Conservation (phyloP, 2,797 vertebrate species). For the Girardinus metallicus region DNA sequence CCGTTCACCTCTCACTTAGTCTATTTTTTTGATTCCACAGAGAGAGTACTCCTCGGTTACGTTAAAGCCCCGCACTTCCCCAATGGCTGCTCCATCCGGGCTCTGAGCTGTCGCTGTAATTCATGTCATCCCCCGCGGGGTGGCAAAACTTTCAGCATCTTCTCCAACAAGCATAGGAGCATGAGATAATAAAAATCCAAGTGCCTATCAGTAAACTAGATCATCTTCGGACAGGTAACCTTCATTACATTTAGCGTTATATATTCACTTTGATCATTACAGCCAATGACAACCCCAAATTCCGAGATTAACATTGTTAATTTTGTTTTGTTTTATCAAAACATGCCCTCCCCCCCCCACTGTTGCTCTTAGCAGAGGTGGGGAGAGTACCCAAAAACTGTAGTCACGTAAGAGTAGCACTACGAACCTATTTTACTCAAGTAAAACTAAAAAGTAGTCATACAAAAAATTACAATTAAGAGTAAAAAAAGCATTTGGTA, state of each 20-base stretch:
- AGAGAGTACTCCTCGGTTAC: slow-evolving; percentile 70
- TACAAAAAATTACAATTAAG: too few species aligned
- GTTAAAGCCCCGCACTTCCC: slow-evolving; percentile 81
- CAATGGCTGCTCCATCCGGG: slow-evolving; percentile 85
- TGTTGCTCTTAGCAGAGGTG: not conserved
- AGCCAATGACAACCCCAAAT: not conserved
- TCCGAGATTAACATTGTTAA: not conserved
- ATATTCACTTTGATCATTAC: not conserved
- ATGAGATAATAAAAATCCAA: not conserved
- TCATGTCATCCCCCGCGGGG: slow-evolving; percentile 57
- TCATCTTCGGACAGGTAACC: not conserved
- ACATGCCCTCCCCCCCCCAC: not conserved
- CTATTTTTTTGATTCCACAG: slow-evolving; percentile 72
- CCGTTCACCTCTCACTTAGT: slow-evolving; percentile 65
- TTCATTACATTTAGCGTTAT: not conserved
- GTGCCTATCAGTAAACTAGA: not conserved
- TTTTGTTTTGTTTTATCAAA: not conserved
- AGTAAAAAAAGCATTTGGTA: too few species aligned
- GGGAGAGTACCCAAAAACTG: too few species aligned
- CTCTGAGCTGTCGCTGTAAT: slow-evolving; percentile 69
- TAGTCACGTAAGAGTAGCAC: too few species aligned
- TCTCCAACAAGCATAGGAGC: not conserved
- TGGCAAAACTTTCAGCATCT: slow-evolving; percentile 41
- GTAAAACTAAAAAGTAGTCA: too few species aligned
- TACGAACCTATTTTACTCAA: too few species aligned